Conservation (phyloP, 2,797 vertebrate species). For the Scarus forsteni region DNA sequence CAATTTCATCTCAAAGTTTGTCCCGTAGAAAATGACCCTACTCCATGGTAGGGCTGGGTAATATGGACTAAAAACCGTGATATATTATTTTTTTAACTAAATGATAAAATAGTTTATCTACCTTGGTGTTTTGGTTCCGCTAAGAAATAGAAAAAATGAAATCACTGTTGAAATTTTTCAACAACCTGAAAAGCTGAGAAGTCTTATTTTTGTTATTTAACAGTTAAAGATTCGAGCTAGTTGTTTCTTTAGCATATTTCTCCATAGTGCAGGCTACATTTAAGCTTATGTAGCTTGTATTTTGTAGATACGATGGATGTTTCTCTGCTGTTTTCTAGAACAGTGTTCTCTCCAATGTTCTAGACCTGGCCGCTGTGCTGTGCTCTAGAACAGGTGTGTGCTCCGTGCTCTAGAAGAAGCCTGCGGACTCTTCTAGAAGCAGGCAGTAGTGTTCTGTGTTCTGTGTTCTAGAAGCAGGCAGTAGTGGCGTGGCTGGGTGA, state of each 20-base stretch:
- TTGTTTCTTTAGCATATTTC: not conserved
- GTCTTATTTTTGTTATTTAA: too few species aligned
- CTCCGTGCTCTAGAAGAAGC: conserved; percentile 51
- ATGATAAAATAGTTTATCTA: too few species aligned
- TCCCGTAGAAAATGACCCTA: too few species aligned
- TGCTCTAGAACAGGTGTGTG: conserved; percentile 37
- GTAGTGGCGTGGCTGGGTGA: conserved; percentile 96
- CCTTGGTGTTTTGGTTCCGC: too few species aligned
- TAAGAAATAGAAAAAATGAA: too few species aligned
- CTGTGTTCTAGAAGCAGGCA: conserved; percentile 92
- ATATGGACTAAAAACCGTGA: too few species aligned
- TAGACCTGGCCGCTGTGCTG: not conserved
- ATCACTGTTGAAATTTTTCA: too few species aligned
- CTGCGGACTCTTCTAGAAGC: conserved; percentile 57
- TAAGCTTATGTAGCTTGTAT: too few species aligned
- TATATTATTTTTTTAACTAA: too few species aligned
- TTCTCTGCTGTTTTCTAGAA: conserved; percentile 16
- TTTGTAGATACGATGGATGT: not conserved
- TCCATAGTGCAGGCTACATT: not conserved
- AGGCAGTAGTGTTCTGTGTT: conserved; percentile 73
- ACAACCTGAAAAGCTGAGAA: too few species aligned
- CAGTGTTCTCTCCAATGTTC: conserved; percentile 9
- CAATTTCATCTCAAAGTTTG: too few species aligned
- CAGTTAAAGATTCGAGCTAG: not conserved
- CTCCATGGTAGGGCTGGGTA: too few species aligned